Evolutionary conservation across 1,140 invertebrate species (phyloP).

Genomic region (Oryzaephilus surinamensis): DNA sequence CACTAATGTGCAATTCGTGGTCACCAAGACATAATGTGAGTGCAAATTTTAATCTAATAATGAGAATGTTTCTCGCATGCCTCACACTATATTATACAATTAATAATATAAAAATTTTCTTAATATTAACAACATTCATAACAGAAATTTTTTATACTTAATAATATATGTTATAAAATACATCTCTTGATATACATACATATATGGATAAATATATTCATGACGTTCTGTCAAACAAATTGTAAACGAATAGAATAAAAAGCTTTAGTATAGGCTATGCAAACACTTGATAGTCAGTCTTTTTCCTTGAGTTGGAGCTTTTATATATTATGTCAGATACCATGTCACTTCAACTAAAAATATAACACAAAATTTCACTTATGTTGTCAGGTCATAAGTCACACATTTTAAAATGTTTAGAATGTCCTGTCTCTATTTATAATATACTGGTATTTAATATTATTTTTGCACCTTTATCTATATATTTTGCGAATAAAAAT

Average conservation of each 20-base stretch:
- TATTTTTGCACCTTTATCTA: too few species aligned
- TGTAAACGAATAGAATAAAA: constrained; percentile 7
- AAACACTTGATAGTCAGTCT: constrained; percentile 6
- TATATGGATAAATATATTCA: background rate
- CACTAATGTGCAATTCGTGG: constrained; percentile 81
- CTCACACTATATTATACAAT: background rate
- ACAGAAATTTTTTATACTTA: too few species aligned
- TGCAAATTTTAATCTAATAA: constrained; percentile 26
- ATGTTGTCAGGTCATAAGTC: constrained; percentile 11
- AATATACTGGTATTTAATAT: too few species aligned
- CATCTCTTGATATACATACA: background rate
- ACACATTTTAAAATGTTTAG: too few species aligned
- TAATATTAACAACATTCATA: too few species aligned
- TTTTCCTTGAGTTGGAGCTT: constrained; percentile 3
- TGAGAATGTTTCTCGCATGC: background rate
- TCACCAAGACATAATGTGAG: constrained; percentile 78
- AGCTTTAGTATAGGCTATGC: background rate
- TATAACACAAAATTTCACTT: constrained; percentile 11
- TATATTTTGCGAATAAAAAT: too few species aligned
- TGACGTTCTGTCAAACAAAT: too few species aligned
- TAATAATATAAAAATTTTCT: background rate
- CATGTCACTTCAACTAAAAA: constrained; percentile 7
- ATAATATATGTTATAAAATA: too few species aligned
- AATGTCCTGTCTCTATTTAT: too few species aligned
- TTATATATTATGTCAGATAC: constrained; percentile 8